phyloP scores from a whole-genome alignment of 2,797 vertebrate species.

The Scomberomorus guttatus region DNA sequence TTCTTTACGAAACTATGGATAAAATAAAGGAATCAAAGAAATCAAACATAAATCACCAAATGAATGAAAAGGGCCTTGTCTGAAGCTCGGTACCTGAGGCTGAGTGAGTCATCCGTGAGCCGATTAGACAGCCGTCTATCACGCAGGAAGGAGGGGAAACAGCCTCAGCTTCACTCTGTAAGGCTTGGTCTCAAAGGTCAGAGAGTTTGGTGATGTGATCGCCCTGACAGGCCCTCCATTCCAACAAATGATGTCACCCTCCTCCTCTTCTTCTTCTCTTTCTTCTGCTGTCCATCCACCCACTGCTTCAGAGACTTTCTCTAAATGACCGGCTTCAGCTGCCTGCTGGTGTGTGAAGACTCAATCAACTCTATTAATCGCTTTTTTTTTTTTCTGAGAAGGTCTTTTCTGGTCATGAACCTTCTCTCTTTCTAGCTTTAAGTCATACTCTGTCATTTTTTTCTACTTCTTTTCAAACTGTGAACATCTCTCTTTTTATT shows the following conservation, averaged over 20 bases:
- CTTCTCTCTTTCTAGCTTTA: conserved; percentile 2
- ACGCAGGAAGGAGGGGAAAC: conserved; percentile 31
- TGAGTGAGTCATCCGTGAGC: conserved; percentile 55
- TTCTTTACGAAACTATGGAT: no score
- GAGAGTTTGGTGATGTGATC: conserved; percentile 69
- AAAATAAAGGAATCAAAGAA: neutral
- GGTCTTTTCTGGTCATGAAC: conserved; percentile 7
- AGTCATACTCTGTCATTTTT: neutral
- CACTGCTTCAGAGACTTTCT: conserved; percentile 21
- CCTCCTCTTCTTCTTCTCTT: conserved; percentile 8
- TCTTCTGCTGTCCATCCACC: conserved; percentile 16
- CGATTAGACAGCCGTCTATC: conserved; percentile 56
- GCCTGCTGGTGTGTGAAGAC: conserved; percentile 36
- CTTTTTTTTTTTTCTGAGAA: conserved; percentile 12
- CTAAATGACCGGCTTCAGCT: conserved; percentile 14
- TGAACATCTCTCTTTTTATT: neutral
- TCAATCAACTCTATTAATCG: conserved; percentile 49
- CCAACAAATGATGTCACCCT: conserved; percentile 49
- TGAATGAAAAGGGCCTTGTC: neutral
- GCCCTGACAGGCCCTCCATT: conserved; percentile 55
- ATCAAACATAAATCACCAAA: conserved; percentile 14
- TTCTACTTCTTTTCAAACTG: neutral
- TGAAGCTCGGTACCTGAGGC: conserved; percentile 28
- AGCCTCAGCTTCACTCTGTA: conserved; percentile 46
- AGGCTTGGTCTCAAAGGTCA: conserved; percentile 70